Conservation (phyloP, 2,797 vertebrate species). For the Poecilia wingei region DNA sequence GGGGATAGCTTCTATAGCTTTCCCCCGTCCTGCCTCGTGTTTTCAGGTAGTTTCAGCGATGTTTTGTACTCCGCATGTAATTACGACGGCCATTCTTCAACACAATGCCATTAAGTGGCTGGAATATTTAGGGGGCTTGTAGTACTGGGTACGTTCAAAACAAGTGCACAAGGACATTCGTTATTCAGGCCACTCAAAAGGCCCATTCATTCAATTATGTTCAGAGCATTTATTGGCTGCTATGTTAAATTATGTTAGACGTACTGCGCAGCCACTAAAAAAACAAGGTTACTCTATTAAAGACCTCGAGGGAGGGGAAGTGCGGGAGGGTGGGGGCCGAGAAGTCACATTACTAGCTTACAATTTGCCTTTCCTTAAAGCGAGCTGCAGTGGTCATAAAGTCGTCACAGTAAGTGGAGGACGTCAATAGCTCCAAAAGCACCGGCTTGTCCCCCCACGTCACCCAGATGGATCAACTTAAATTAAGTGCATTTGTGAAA, state of each 20-base stretch:
- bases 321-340: slow-evolving; percentile 24
- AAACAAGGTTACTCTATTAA: slow-evolving; percentile 69
- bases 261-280: slow-evolving; percentile 53
- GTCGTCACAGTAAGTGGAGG: slow-evolving; percentile 70
- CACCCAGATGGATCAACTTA: slow-evolving; percentile 64
- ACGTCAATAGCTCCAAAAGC: slow-evolving; percentile 70
- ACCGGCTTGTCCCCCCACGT: slow-evolving; percentile 51
- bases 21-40: slow-evolving; percentile 28
- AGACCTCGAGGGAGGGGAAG: slow-evolving; percentile 45
- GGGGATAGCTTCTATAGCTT: slow-evolving; percentile 23
- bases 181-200: slow-evolving; percentile 62
- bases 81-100: slow-evolving; percentile 43
- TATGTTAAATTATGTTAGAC: slow-evolving; percentile 57
- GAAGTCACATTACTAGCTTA: slow-evolving; percentile 63
- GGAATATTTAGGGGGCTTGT: slow-evolving; percentile 51
- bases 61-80: slow-evolving; percentile 49
- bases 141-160: slow-evolving; percentile 47
- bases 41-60: slow-evolving; percentile 34
- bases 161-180: slow-evolving; percentile 55
- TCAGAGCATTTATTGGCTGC: slow-evolving; percentile 47
- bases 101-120: slow-evolving; percentile 53
- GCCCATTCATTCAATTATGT: slow-evolving; percentile 59
- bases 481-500: slow-evolving; percentile 70
- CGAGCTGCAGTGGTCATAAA: slow-evolving; percentile 69
- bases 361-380: slow-evolving; percentile 61